These are phyloP conservation scores for Tympanoctomys barrerae DNA, from an alignment of 2,797 vertebrate species.

Conservation along the genomic window DNA sequence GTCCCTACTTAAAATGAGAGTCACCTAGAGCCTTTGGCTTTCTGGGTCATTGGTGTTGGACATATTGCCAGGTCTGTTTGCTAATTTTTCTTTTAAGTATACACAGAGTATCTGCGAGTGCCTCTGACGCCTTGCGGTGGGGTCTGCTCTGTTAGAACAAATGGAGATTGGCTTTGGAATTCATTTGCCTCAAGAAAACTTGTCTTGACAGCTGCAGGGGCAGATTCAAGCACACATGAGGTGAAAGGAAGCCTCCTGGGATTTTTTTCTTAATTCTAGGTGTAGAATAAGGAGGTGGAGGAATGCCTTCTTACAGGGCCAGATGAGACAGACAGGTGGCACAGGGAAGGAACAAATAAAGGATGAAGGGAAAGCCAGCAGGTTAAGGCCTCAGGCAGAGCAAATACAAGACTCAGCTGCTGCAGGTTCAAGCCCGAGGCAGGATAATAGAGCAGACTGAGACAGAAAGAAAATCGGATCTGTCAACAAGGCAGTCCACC, in stretches of 20 bases:
- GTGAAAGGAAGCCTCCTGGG: conserved; percentile 39
- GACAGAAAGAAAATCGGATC: conserved; percentile 76
- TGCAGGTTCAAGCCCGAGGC: conserved; percentile 82
- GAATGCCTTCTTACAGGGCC: conserved; percentile 49
- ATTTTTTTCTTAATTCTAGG: conserved; percentile 43
- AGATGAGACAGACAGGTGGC: conserved; percentile 81
- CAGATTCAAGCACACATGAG: background rate
- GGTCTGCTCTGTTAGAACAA: conserved; percentile 69
- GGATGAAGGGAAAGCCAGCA: conserved; percentile 79
- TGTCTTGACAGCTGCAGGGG: conserved; percentile 28
- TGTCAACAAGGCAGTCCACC: conserved; percentile 67
- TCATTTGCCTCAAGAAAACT: conserved; percentile 48
- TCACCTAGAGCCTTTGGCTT: conserved; percentile 67
- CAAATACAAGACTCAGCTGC: conserved; percentile 72
- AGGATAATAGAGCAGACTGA: conserved; percentile 72
- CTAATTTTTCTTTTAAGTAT: conserved; percentile 72
- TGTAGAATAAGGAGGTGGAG: background rate
- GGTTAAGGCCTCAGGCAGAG: conserved; percentile 82
- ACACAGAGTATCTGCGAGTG: background rate
- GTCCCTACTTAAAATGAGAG: conserved; percentile 60
- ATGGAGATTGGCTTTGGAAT: conserved; percentile 75
- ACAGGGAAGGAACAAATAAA: conserved; percentile 78
- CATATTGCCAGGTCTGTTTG: conserved; percentile 48
- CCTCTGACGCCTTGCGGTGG: conserved; percentile 49
- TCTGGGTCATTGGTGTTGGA: conserved; percentile 9